Evolutionary conservation across 2,113 vertebrate genomes (phyloP), one percentile per base, ranked within the genome.

Genomic region (Bujurquina vittata): DNA sequence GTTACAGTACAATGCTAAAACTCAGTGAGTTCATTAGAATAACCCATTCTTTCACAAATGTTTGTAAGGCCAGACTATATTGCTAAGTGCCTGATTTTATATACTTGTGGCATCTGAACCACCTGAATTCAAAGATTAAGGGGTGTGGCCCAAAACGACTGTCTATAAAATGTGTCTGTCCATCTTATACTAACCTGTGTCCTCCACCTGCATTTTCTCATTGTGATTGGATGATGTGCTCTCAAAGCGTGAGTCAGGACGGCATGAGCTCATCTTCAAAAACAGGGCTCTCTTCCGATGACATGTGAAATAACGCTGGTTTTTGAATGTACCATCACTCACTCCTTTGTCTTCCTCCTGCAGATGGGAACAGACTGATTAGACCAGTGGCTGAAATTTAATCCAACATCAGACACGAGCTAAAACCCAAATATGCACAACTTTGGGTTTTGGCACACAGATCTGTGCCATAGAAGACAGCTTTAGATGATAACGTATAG

Each of bases 331-430:
- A 0, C 97, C 97, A 1, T 95, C 95, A 0, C 88, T 95, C 69
- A 95, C 88, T 0, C 97, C 96, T 2, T 12, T 59, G 3, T 96
- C 91, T 9, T 96, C 94, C 65, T 97, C 96, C 97, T 97, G 79
- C 15, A 77, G 5, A 72, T 7, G 57, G 75, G 73, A 56, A 63
- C 0, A 3, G 14, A 56, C 23, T 46, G 31, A 31, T 58, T 29
- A 72, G 15, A 63, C 31, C 4, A 18, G 52, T 72, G 65, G 26
- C 65, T 52, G 26, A 72, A 72, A 52, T 72, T 54, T 54, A 72
- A 72, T 46, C 0, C 67, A 52, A 31, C 43, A 31, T 49, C 46
- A 67, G 0, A 18, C 0, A 3, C 43, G 12, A 72, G 29, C 23
- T 52, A 54, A 72, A 72, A 72, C 17, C 29, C 0, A 31, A 72